phyloP scores from a whole-genome alignment of 2,113 vertebrate genomes.

The Pardalotus punctatus region DNA sequence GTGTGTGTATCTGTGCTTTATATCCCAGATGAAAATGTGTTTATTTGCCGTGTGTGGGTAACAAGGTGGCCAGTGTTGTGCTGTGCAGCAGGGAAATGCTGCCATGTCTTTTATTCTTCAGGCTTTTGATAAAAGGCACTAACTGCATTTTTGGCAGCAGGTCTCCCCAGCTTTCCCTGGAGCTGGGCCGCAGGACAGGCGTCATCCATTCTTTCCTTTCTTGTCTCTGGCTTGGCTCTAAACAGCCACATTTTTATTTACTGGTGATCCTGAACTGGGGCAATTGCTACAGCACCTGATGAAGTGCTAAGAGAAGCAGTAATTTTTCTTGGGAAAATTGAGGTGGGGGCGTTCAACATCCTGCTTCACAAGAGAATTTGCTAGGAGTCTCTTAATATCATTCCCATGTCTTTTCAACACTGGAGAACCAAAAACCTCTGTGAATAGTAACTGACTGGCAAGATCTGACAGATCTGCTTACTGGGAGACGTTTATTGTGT shows the following conservation, averaged over 20 bases:
- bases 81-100: neutral
- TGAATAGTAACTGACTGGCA: neutral
- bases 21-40: neutral
- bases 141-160: neutral
- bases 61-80: neutral
- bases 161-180: neutral
- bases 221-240: neutral
- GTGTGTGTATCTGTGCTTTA: neutral
- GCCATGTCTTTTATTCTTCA: neutral
- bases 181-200: neutral
- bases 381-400: neutral
- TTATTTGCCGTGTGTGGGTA: neutral
- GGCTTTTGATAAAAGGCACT: neutral
- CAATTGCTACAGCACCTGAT: neutral
- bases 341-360: neutral
- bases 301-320: neutral
- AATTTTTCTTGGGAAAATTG: neutral
- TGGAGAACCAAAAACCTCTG: neutral
- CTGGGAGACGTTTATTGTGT: neutral
- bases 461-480: neutral
- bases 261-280: neutral
- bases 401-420: neutral
- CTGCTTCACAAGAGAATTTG: neutral
- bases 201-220: neutral
- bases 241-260: neutral